Conservation (phyloP, 2,797 vertebrate genomes). For the Mus caroli region DNA sequence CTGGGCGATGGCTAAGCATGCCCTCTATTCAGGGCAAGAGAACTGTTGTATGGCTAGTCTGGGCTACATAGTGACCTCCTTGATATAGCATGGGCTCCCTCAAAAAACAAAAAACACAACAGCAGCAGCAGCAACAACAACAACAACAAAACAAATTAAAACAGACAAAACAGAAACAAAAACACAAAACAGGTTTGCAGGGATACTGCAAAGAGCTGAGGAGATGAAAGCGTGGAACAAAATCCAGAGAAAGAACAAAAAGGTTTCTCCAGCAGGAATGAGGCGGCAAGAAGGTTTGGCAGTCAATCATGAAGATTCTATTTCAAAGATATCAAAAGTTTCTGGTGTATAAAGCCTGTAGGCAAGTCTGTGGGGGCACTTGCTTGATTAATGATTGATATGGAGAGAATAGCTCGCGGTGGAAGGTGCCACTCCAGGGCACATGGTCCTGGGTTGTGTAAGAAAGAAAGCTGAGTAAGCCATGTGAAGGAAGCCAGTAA, state of each 20-base stretch:
- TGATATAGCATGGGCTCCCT: neutral
- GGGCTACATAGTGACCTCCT: neutral
- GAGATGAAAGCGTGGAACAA: neutral
- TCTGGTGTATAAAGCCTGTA: constrained; percentile 68
- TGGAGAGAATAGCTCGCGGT: neutral
- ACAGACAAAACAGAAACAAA: neutral
- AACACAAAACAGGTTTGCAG: neutral
- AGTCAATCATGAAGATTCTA: constrained; percentile 59
- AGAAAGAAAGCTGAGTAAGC: neutral
- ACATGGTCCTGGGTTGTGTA: neutral
- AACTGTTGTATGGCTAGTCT: neutral
- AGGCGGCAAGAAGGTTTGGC: constrained; percentile 57
- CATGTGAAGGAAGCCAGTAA: neutral
- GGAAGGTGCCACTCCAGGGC: neutral
- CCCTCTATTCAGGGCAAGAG: neutral
- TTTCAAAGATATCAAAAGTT: constrained; percentile 65
- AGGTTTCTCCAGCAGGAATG: constrained; percentile 65
- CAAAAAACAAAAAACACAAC: neutral
- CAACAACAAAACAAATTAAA: neutral
- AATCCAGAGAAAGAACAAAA: constrained; percentile 5
- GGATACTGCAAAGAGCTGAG: neutral
- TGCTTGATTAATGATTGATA: neutral
- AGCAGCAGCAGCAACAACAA: neutral
- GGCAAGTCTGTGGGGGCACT: neutral
- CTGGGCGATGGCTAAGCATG: neutral